Evolutionary conservation across 2,888 invertebrate genomes (phyloP).

Genomic region (Lymantria dispar): DNA sequence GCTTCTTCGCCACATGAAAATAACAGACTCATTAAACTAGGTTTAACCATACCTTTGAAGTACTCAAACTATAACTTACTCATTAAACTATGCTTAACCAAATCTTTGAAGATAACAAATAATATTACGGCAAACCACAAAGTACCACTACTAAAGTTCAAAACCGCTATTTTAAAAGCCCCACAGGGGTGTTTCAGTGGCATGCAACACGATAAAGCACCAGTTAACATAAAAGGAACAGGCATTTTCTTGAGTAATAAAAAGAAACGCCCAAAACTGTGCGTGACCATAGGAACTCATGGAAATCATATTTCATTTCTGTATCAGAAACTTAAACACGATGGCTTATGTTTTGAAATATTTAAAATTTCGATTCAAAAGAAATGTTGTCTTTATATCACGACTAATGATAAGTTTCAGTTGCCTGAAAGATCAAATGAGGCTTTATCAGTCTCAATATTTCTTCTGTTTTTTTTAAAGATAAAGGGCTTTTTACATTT

Average conservation of each 20-base stretch:
- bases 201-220: slow-evolving; percentile 72
- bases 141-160: slow-evolving; percentile 3
- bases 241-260: slow-evolving; percentile 63
- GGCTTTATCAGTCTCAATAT: too few species aligned
- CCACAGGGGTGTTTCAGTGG: slow-evolving; percentile 50
- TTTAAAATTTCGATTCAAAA: slow-evolving; percentile 17
- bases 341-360: slow-evolving; percentile 21
- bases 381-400: slow-evolving; percentile 19
- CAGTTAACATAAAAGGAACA: slow-evolving; percentile 70
- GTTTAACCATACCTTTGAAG: too few species aligned
- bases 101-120: not conserved
- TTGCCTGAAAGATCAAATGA: too few species aligned
- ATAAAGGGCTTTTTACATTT: too few species aligned
- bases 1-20: too few species aligned
- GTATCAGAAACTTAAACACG: slow-evolving; percentile 41
- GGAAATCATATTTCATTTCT: slow-evolving; percentile 67
- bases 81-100: too few species aligned
- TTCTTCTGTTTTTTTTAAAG: too few species aligned
- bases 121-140: slow-evolving; percentile 12
- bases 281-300: slow-evolving; percentile 64
- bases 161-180: slow-evolving; percentile 43
- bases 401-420: slow-evolving; percentile 11
- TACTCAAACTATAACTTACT: too few species aligned
- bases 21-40: too few species aligned
- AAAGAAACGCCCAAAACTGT: slow-evolving; percentile 59